Evolutionary conservation across 2,797 vertebrate species (phyloP).

Genomic region (Lepus townsendii): DNA sequence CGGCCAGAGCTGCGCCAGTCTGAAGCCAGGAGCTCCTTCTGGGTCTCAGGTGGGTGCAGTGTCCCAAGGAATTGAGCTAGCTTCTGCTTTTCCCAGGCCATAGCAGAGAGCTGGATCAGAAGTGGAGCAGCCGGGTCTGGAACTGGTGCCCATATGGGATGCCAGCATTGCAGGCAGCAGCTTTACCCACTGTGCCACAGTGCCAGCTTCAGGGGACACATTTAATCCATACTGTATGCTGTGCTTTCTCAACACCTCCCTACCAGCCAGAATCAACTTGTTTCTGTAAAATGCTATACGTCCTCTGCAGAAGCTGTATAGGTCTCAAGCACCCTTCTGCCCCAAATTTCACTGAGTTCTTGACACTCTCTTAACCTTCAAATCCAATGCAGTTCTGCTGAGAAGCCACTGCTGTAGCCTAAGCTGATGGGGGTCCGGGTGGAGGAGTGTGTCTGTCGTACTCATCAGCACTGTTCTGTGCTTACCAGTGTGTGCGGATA

Average conservation of each 20-base stretch:
- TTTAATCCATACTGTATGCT: neutral
- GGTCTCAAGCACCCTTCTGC: neutral
- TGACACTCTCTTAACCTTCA: constrained; percentile 24
- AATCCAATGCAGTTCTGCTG: neutral
- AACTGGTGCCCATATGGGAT: no score
- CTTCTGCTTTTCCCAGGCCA: no score
- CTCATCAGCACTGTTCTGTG: neutral
- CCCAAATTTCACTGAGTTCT: neutral
- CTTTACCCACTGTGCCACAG: no score
- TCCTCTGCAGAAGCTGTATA: neutral
- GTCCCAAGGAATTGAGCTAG: no score
- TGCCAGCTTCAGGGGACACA: no score
- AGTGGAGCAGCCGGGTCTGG: no score
- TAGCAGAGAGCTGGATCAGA: no score
- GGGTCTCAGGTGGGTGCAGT: no score
- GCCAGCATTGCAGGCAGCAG: no score
- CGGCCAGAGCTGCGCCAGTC: no score
- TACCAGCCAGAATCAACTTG: neutral
- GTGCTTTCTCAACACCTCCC: neutral
- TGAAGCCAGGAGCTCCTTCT: no score
- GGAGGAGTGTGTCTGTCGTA: neutral
- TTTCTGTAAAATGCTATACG: neutral
- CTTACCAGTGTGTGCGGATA: neutral
- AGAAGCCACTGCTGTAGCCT: neutral
- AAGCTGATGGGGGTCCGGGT: neutral